Conservation (phyloP, 1,140 invertebrate genomes). For the Drosophila equinoxialis region DNA sequence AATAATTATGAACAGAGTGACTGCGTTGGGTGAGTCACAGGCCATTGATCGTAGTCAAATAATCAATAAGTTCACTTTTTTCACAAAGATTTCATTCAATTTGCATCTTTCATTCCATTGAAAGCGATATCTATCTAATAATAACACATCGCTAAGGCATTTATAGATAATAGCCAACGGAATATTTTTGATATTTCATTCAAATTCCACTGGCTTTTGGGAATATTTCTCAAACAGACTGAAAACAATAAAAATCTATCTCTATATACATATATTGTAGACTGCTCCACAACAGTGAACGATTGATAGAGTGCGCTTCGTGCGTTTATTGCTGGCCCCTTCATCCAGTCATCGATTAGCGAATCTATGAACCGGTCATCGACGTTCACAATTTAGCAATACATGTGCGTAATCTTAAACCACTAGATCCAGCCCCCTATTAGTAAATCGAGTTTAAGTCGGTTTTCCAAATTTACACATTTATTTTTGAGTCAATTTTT, state of each 20-base stretch:
- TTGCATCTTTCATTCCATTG: background rate
- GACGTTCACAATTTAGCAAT: conserved; percentile 7
- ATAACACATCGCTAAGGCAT: conserved; percentile 9
- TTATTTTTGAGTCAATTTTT: conserved; percentile 18
- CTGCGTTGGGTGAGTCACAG: no score
- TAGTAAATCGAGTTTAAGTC: background rate
- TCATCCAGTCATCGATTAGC: conserved; percentile 1
- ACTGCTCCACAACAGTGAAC: background rate
- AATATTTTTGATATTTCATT: conserved; percentile 4
- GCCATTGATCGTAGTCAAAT: no score
- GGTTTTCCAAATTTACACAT: background rate
- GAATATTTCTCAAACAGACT: background rate
- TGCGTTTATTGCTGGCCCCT: background rate
- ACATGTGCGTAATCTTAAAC: background rate
- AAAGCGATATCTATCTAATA: conserved; percentile 12
- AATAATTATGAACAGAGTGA: no score
- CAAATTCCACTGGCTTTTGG: background rate
- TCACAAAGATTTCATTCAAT: background rate
- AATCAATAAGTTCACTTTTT: background rate
- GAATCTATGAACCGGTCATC: background rate
- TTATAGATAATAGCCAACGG: background rate
- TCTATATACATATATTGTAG: background rate
- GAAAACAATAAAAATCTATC: background rate
- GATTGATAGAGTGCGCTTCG: conserved; percentile 2
- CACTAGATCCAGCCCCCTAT: background rate